These are phyloP conservation scores for Uria lomvia DNA, from an alignment of 2,113 vertebrate genomes.

Conservation along the genomic window DNA sequence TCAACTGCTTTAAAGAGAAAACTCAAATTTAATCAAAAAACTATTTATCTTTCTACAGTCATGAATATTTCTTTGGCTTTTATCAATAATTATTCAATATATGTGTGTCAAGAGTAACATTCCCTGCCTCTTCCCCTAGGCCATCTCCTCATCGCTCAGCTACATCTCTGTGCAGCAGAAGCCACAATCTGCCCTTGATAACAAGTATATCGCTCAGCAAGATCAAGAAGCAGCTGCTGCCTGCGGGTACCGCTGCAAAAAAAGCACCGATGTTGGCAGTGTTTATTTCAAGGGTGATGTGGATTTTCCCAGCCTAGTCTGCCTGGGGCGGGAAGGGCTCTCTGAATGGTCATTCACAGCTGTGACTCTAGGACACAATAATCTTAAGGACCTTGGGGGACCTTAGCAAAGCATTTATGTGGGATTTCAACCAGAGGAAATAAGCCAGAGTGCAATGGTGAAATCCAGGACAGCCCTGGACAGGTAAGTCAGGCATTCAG, in stretches of 20 bases:
- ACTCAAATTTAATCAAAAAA: constrained; percentile 56
- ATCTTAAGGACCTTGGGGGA: background rate
- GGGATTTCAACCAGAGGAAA: background rate
- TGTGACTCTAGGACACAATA: background rate
- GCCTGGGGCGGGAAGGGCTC: background rate
- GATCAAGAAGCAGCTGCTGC: constrained; percentile 44
- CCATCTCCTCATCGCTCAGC: constrained; percentile 19
- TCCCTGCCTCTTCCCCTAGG: constrained; percentile 16
- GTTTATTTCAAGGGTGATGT: background rate
- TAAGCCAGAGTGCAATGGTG: background rate
- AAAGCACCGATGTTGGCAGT: background rate
- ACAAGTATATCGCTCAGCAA: constrained; percentile 33
- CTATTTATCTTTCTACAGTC: constrained; percentile 57
- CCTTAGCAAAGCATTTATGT: background rate
- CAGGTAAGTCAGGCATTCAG: background rate
- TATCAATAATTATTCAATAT: constrained; percentile 58
- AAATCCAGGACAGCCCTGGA: background rate
- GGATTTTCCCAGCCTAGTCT: background rate
- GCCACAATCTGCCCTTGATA: constrained; percentile 34
- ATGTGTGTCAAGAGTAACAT: constrained; percentile 31
- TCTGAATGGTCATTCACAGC: background rate
- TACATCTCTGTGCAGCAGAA: constrained; percentile 19
- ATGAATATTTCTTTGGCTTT: constrained; percentile 58
- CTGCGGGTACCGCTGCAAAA: background rate
- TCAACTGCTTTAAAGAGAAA: constrained; percentile 42